Evolutionary conservation across 1,140 invertebrate species (phyloP).

Genomic region (Macrobrachium rosenbergii): DNA sequence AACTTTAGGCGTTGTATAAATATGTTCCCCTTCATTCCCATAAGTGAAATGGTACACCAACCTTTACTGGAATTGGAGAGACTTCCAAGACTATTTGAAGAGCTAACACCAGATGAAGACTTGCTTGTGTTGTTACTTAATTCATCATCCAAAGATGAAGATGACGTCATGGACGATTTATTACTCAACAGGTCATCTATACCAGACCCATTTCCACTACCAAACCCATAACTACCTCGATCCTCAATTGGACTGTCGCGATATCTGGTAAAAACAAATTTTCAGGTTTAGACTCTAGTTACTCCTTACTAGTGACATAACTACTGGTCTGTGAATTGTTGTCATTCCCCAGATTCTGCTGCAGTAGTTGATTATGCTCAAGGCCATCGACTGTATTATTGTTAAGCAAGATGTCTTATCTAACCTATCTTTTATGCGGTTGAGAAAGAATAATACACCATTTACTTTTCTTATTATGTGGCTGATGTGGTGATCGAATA

Average conservation of each 20-base stretch:
- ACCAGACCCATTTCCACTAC: slow-evolving; percentile 52
- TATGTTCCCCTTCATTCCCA: no score
- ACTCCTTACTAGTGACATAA: neutral
- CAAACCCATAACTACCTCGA: slow-evolving; percentile 50
- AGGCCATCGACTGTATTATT: no score
- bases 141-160: slow-evolving; percentile 52
- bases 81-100: slow-evolving; percentile 28
- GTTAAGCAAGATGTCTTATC: no score
- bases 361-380: no score
- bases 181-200: slow-evolving; percentile 64
- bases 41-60: neutral
- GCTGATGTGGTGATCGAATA: no score
- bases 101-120: slow-evolving; percentile 36
- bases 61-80: slow-evolving; percentile 42
- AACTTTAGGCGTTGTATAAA: no score
- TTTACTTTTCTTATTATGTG: no score
- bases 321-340: neutral
- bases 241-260: slow-evolving; percentile 63
- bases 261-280: slow-evolving; percentile 37
- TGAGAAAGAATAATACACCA: no score
- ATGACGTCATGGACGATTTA: slow-evolving; percentile 27
- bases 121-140: slow-evolving; percentile 45
- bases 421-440: no score
- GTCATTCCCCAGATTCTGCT: no score
- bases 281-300: neutral